These are phyloP conservation scores for Pseudoips prasinana DNA, from an alignment of 2,888 invertebrate species.

Conservation along the genomic window DNA sequence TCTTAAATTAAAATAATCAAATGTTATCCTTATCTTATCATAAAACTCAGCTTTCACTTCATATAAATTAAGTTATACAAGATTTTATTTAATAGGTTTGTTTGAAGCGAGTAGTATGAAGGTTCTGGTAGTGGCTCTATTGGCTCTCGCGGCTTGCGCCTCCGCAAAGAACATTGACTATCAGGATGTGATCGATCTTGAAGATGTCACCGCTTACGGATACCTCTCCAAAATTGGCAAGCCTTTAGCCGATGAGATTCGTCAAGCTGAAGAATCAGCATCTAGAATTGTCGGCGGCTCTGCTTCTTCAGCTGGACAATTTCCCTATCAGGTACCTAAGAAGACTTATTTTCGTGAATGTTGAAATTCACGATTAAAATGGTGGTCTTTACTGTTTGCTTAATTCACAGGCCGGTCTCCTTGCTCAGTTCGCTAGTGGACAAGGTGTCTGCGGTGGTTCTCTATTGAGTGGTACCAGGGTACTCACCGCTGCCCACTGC, in stretches of 20 bases:
- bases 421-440: slow-evolving; percentile 24
- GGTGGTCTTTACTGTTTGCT: neutral
- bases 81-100: neutral
- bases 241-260: slow-evolving; percentile 29
- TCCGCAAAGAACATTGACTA: slow-evolving; percentile 15
- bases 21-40: too few species aligned
- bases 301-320: slow-evolving; percentile 19
- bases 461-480: slow-evolving; percentile 33
- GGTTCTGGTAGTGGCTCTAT: slow-evolving; percentile 11
- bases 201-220: slow-evolving; percentile 27
- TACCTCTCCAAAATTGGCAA: slow-evolving; percentile 29
- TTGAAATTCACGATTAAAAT: too few species aligned
- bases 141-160: slow-evolving; percentile 21
- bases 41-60: too few species aligned
- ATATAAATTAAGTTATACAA: too few species aligned
- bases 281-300: slow-evolving; percentile 35
- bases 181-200: slow-evolving; percentile 14
- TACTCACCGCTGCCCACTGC: slow-evolving; percentile 52
- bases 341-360: too few species aligned
- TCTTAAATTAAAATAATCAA: too few species aligned
- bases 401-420: slow-evolving; percentile 39
- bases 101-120: slow-evolving; percentile 10
- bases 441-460: slow-evolving; percentile 50
- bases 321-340: slow-evolving; percentile 14
- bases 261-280: slow-evolving; percentile 16